Percentiles rank a stretch among this genome's conserved stretches.
Conservation (phyloP, 2,113 vertebrate species). For the Callipepla squamata region DNA sequence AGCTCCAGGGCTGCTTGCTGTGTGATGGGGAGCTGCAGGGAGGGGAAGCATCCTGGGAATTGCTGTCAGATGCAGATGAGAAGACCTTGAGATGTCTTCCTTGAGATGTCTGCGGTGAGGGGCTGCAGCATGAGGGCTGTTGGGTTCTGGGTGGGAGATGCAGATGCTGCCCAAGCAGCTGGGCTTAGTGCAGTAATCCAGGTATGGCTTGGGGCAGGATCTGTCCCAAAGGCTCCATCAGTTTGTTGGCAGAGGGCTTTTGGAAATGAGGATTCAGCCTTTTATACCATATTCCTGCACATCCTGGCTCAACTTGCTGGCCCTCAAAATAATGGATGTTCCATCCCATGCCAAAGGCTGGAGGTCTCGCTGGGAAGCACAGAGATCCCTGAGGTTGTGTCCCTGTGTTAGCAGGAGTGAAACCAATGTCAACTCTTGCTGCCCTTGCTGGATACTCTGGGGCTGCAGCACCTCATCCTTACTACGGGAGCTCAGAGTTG, state of each 20-base stretch:
- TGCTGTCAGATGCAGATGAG: background rate
- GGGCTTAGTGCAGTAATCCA: background rate
- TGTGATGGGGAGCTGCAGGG: background rate
- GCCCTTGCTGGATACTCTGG: accelerated
- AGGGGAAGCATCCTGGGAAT: background rate
- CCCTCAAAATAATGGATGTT: too few species aligned
- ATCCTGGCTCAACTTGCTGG: background rate
- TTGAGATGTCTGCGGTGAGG: conserved; percentile 37
- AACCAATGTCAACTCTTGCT: background rate
- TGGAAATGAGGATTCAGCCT: background rate
- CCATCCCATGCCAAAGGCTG: accelerated
- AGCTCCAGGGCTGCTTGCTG: background rate
- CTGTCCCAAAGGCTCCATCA: background rate
- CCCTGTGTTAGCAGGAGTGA: background rate
- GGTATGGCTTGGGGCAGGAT: background rate
- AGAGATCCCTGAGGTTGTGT: accelerated
- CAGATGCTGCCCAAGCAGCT: background rate
- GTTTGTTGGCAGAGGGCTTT: background rate
- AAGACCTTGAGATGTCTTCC: conserved; percentile 61
- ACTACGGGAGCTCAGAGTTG: background rate
- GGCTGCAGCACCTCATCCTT: accelerated
- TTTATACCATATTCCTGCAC: background rate
- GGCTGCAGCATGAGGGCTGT: background rate
- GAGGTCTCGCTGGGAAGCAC: accelerated
- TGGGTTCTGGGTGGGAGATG: background rate